Base-by-base conservation (phyloP, 53 echinoderm and acorn worm genomes). In the Henricia sp. region DNA sequence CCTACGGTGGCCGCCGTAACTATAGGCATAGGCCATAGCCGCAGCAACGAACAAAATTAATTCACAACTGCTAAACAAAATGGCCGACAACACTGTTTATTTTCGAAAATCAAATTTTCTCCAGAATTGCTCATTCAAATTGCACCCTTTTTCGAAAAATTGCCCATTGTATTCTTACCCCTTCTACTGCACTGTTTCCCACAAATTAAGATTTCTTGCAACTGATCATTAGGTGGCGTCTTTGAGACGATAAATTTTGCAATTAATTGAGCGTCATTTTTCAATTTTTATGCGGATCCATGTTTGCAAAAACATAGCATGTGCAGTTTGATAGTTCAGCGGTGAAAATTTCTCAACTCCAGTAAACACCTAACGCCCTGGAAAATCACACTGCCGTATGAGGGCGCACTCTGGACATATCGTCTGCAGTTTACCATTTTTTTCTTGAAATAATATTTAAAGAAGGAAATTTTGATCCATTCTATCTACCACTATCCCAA, bases 311-410 rank as follows among this genome's bases (percentile, higher is more conserved):
- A 68, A 25, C 27, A 30, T 60, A 77, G 59, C 80, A 80, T 80
- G 80, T 80, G 80, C 80, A 77, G 68, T 70, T 27, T 20, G 20
- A 14, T 73, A 59, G 44, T 59, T 40, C 1, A 37, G 2, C 16
- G 21, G 16, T 1, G 63, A 73, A 77, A n/a, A n/a, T n/a, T 80
- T 80, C 32, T 80, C 64, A 64, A 80, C 80, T 80, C 80, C 80
- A 80, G 46, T 80, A 9, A 39, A 24, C n/a, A 27, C 21, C 21
- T 64, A 34, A 43, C 35, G 60, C 43, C 41, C 42, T 59, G 57
- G 40, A 39, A 19, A 52, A 68, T 28, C 2, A 3, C 29, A 50
- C 4, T 26, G 71, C 50, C 80, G 35, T 10, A 21, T 21, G 80
- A 80, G 80, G 80, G 80, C 80, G 80, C 41, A 41, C 58, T 60